phyloP scores from a whole-genome alignment of 2,888 invertebrate genomes.

The Eupithecia exiguata region DNA sequence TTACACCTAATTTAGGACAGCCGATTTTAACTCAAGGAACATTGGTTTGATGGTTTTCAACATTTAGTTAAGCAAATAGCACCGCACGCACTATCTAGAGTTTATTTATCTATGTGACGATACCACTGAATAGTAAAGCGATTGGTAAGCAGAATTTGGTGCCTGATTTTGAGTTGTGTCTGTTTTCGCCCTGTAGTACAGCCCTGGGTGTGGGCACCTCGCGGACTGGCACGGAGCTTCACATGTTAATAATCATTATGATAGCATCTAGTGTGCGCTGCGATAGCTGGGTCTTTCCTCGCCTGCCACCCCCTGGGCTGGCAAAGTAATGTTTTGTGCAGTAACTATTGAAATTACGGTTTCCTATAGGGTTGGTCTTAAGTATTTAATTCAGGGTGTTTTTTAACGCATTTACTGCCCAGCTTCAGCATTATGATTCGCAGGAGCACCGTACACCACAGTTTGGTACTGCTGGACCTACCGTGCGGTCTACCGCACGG shows the following conservation, averaged over 20 bases:
- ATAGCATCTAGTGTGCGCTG: conserved; percentile 83
- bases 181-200: conserved; percentile 8
- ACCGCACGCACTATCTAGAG: too few relatives aligned
- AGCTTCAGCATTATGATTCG: too few relatives aligned
- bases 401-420: background rate
- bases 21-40: too few relatives aligned
- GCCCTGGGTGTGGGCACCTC: conserved; percentile 63
- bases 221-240: conserved; percentile 76
- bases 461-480: too few relatives aligned
- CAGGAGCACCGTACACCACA: too few relatives aligned
- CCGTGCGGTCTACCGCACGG: too few relatives aligned
- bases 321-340: conserved; percentile 49
- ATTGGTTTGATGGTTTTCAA: too few relatives aligned
- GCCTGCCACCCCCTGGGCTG: conserved; percentile 48
- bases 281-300: conserved; percentile 73
- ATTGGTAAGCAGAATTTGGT: background rate
- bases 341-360: conserved; percentile 49
- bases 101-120: too few relatives aligned
- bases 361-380: conserved; percentile 34
- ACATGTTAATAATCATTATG: conserved; percentile 84
- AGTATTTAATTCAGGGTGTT: background rate
- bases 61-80: too few relatives aligned
- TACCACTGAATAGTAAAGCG: too few relatives aligned
- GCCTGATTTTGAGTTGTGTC: background rate
- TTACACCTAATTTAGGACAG: too few relatives aligned